Conservation (phyloP, 1,140 invertebrate genomes). For the Whitmania pigra region DNA sequence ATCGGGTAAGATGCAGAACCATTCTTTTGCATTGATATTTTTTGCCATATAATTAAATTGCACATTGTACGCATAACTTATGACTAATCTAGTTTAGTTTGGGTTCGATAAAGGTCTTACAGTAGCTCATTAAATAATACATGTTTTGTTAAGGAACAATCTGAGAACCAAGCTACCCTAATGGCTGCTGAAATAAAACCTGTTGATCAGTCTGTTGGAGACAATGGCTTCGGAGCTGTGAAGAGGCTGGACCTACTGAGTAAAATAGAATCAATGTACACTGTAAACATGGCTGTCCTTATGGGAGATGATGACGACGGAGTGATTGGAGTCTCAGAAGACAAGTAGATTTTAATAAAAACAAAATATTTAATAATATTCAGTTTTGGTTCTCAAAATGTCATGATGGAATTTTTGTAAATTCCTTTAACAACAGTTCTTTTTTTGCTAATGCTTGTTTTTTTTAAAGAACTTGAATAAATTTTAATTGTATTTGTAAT, state of each 20-base stretch:
- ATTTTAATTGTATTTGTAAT: no score
- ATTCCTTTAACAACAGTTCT: not conserved
- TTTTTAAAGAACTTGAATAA: not conserved
- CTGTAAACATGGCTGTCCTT: conserved; percentile 4
- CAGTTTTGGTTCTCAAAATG: not conserved
- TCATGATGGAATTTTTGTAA: not conserved
- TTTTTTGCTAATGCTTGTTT: not conserved
- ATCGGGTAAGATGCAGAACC: no score
- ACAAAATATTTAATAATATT: no score
- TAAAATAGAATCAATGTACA: not conserved
- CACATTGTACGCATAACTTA: no score
- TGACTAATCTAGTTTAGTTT: no score
- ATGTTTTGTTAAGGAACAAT: no score
- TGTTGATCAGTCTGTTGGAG: not conserved
- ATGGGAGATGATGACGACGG: conserved; percentile 3
- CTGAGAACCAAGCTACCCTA: not conserved
- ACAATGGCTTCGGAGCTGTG: not conserved
- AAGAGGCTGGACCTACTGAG: not conserved
- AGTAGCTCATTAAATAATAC: no score
- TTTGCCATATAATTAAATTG: no score
- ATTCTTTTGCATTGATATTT: no score
- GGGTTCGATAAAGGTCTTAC: no score
- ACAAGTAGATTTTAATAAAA: conserved; percentile 1
- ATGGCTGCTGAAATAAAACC: conserved; percentile 11
- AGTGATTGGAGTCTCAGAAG: conserved; percentile 1